Evolutionary conservation across 2,797 vertebrate species (phyloP), one percentile per base, ranked within the genome.

Genomic region (Enteromius anoplus): DNA sequence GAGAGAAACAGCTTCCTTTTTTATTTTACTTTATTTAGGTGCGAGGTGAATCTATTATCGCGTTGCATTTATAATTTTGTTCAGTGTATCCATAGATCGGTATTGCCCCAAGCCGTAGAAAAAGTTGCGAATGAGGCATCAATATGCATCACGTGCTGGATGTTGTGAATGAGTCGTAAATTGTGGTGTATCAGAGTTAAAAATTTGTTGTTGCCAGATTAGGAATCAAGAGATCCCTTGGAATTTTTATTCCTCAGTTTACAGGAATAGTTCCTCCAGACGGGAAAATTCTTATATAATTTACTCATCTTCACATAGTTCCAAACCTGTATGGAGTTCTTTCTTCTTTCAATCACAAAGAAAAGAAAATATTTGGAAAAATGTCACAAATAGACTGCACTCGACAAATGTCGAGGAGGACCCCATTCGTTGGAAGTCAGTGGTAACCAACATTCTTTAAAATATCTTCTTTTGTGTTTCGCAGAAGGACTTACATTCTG

Each of bases 401-500:
- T n/a, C n/a, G n/a, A n/a, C n/a, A 7, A 40, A 40, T 40, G 37
- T 40, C 37, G 37, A 40, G 37, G 34, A 37, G 34, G 34, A 6
- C 4, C 40, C 65, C 19, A 40, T 42, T 23, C 37, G 7, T 23
- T 15, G 37, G 65, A 68, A 42, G 37, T 42, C 34, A 42, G 37
- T 42, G 66, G 12, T 23, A n/a, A 69, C 3, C 23, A 71, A 71
- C 23, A 47, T 71, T 70, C 8, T 70, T 26, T 14, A 14, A 29
- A 62, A 62, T 62, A 26, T 26, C 42, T 17, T 70, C 40, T 70
- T 71, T 62, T 62, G 26, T 49, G 23, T 71, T 71, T 71, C 15
- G 1, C 45, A 49, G 26, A 49, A 19, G 23, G 26, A 29, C 29
- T 26, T 49, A 5, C 47, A 23, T n/a, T 79, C 29, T 53, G 70